Percentiles rank a stretch among this genome's conserved stretches.
Evolutionary conservation across 1,140 invertebrate species (phyloP).

Genomic region (Drosophila ananassae): DNA sequence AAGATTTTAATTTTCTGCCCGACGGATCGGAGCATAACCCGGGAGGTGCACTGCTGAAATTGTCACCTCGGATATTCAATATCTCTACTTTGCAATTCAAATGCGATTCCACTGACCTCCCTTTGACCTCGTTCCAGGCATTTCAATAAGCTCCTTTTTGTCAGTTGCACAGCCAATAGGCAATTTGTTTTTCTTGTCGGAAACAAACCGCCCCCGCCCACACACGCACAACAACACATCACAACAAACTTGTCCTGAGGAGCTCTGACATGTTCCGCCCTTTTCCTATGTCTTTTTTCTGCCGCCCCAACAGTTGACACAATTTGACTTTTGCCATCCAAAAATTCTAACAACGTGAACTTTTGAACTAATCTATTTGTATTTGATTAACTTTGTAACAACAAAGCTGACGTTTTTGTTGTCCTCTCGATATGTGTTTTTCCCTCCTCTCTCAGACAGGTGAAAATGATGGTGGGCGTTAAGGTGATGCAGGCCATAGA

Average conservation of each 20-base stretch:
- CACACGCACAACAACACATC: slow-evolving; percentile 8
- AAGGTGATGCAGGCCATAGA: slow-evolving; percentile 8
- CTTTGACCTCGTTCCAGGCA: slow-evolving; percentile 34
- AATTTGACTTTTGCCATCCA: slow-evolving; percentile 72
- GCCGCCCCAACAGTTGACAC: slow-evolving; percentile 62
- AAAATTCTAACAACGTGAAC: slow-evolving; percentile 52
- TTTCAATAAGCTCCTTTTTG: slow-evolving; percentile 52
- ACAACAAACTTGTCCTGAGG: slow-evolving; percentile 16
- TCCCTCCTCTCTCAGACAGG: slow-evolving; percentile 25
- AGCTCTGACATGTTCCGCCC: slow-evolving; percentile 36
- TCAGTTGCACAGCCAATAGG: slow-evolving; percentile 54
- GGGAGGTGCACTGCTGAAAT: slow-evolving; percentile 8
- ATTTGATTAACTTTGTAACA: slow-evolving; percentile 73
- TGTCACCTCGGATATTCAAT: slow-evolving; percentile 18
- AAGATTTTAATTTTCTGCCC: slow-evolving; percentile 43
- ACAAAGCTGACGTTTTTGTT: slow-evolving; percentile 47
- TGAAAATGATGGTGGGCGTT: slow-evolving; percentile 7
- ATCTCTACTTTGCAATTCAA: slow-evolving; percentile 38
- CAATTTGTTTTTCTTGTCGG: slow-evolving; percentile 71
- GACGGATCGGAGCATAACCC: slow-evolving; percentile 3
- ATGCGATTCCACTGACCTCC: slow-evolving; percentile 10
- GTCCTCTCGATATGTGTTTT: slow-evolving; percentile 11
- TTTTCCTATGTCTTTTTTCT: slow-evolving; percentile 19
- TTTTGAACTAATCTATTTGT: slow-evolving; percentile 81
- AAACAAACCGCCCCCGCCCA: slow-evolving; percentile 19